These are phyloP conservation scores for Eulemur rubriventer DNA, from an alignment of 2,797 vertebrate species.

Conservation along the genomic window DNA sequence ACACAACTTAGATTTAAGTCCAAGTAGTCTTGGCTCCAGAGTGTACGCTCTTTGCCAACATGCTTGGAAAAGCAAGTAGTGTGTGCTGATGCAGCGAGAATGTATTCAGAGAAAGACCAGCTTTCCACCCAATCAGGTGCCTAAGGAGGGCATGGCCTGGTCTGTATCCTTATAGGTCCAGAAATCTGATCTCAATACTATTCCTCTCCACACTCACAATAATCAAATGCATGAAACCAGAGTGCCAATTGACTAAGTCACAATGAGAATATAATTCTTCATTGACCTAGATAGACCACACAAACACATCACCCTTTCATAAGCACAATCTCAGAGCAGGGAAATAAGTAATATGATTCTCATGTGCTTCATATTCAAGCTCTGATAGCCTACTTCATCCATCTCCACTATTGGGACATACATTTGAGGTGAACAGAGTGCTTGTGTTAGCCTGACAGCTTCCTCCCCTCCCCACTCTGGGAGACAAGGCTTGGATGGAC, in stretches of 20 bases:
- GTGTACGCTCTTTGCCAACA: not conserved
- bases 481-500: not conserved
- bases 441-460: not conserved
- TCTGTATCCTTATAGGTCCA: not conserved
- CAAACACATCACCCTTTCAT: not conserved
- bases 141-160: not conserved
- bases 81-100: not conserved
- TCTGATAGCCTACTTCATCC: not conserved
- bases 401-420: not conserved
- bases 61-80: not conserved
- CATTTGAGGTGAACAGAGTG: not conserved
- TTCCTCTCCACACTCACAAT: not conserved
- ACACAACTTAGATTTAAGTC: slow-evolving; percentile 24
- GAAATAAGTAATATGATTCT: not conserved
- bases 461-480: not conserved
- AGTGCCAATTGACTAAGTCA: not conserved
- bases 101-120: not conserved
- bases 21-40: not conserved
- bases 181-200: not conserved
- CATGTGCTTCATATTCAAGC: not conserved
- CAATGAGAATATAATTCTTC: not conserved
- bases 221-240: not conserved
- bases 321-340: not conserved
- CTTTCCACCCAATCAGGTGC: not conserved
- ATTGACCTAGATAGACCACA: not conserved